Conservation (phyloP, 1,140 invertebrate genomes). For the Delia radicum region DNA sequence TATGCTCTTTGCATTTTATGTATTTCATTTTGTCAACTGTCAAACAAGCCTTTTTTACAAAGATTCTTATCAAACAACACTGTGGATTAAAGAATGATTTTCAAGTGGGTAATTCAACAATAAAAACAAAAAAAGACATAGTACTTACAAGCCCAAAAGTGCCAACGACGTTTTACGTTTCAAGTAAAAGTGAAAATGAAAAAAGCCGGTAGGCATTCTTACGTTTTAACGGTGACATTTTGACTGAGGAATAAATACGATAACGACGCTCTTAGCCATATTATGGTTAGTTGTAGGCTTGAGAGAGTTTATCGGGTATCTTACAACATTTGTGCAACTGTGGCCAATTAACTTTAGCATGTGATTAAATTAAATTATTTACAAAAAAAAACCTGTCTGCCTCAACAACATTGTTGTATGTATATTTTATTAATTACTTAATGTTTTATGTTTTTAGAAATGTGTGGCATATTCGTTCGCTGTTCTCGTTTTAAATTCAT, state of each 20-base stretch:
- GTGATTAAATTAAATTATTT: not conserved
- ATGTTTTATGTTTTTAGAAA: not conserved
- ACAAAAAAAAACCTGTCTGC: not conserved
- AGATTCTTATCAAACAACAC: not conserved
- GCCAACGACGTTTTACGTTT: not conserved
- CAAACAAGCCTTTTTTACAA: not conserved
- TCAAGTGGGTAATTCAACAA: not conserved
- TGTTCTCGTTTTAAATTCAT: too few species aligned
- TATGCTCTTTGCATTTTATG: not conserved
- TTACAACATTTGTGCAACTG: not conserved
- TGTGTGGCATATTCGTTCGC: not conserved
- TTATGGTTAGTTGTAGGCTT: not conserved
- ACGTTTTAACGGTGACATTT: not conserved
- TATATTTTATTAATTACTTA: not conserved
- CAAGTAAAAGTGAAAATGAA: not conserved
- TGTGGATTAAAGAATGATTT: not conserved
- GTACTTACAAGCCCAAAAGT: not conserved
- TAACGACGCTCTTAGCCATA: not conserved
- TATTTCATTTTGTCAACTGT: not conserved
- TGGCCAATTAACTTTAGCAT: not conserved
- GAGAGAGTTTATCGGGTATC: not conserved
- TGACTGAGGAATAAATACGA: not conserved
- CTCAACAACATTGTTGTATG: not conserved
- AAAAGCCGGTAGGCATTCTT: not conserved
- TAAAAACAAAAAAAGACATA: not conserved